Evolutionary conservation across 2,888 invertebrate genomes (phyloP).

Genomic region (Cynaeus angustus): DNA sequence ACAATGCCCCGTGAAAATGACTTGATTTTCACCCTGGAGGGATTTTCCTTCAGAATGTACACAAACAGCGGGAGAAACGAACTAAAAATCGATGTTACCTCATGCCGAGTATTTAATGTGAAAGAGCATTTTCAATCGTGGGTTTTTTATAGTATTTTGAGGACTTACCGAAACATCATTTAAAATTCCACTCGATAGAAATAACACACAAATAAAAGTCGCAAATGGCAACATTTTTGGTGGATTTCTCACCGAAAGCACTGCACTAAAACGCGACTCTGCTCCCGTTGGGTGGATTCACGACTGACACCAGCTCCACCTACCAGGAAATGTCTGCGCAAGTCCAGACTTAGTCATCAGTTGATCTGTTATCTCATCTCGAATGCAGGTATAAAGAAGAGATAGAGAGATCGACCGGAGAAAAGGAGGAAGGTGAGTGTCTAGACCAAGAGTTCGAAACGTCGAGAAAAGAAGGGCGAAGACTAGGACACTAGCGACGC

Average conservation of each 20-base stretch:
- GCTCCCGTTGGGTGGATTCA: constrained; percentile 67
- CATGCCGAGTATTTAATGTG: constrained; percentile 50
- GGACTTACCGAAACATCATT: constrained; percentile 75
- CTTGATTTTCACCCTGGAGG: not conserved
- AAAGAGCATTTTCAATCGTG: constrained; percentile 3
- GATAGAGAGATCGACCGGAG: constrained; percentile 44
- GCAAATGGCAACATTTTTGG: constrained; percentile 77
- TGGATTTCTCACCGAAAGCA: constrained; percentile 63
- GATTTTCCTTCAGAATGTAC: constrained; percentile 53
- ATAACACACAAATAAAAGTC: constrained; percentile 77
- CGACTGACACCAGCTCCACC: constrained; percentile 69
- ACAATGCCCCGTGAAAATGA: constrained; percentile 3
- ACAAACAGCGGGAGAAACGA: constrained; percentile 59
- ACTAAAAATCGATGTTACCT: constrained; percentile 63
- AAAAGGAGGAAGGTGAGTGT: constrained; percentile 51
- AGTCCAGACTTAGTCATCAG: constrained; percentile 61
- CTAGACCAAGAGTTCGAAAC: constrained; percentile 48
- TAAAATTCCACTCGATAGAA: constrained; percentile 76
- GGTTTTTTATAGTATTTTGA: not conserved
- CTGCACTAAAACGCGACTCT: constrained; percentile 64
- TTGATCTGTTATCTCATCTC: constrained; percentile 50
- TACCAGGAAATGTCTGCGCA: constrained; percentile 64
- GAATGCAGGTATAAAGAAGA: constrained; percentile 40
- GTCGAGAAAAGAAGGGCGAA: not conserved
- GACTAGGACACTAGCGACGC: constrained; percentile 5